These are phyloP conservation scores for Mongoloraphidia duomilia DNA, from an alignment of 2,888 invertebrate species.

Conservation along the genomic window DNA sequence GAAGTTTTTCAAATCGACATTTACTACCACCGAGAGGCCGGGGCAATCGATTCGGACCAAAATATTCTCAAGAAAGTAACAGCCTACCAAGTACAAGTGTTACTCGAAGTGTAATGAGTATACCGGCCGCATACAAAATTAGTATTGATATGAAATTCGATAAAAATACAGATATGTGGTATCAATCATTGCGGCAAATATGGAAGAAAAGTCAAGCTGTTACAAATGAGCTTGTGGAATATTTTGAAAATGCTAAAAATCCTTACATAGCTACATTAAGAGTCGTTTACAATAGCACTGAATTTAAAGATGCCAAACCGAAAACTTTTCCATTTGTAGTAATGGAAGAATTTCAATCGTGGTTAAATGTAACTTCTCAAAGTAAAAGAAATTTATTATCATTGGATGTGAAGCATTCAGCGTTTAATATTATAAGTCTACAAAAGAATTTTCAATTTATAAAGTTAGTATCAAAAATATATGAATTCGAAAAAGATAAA, in stretches of 20 bases:
- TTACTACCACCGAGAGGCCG: no score
- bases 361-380: conserved; percentile 28
- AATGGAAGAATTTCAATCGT: conserved; percentile 43
- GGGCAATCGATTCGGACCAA: no score
- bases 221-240: conserved; percentile 33
- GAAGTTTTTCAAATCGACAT: no score
- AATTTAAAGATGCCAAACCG: conserved; percentile 45
- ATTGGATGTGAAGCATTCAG: conserved; percentile 47
- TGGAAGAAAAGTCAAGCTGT: conserved; percentile 41
- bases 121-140: no score
- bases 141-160: conserved; percentile 2
- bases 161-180: not conserved
- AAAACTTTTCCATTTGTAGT: conserved; percentile 46
- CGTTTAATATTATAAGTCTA: conserved; percentile 53
- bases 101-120: no score
- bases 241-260: conserved; percentile 37
- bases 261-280: conserved; percentile 43
- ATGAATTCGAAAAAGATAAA: conserved; percentile 44
- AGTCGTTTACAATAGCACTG: conserved; percentile 44
- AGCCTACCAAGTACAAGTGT: no score
- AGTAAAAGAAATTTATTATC: conserved; percentile 31
- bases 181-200: conserved; percentile 15
- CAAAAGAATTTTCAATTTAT: conserved; percentile 51
- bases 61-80: no score
- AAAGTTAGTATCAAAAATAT: conserved; percentile 46